Percentiles rank a stretch among this genome's conserved stretches.
phyloP scores from a whole-genome alignment of 2,888 invertebrate genomes.

The Latrodectus elegans region DNA sequence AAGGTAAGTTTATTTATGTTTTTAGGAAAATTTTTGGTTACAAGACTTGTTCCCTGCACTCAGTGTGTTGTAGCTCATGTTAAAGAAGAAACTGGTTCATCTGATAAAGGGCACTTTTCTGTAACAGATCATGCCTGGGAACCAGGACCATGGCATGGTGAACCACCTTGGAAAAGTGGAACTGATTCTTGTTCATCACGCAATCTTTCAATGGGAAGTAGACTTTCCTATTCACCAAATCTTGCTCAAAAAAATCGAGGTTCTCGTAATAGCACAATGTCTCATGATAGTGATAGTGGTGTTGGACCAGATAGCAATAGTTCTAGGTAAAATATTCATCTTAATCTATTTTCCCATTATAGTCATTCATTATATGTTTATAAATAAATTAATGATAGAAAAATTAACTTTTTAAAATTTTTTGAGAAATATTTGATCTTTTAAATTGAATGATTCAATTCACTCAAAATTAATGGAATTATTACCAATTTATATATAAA shows the following conservation, averaged over 20 bases:
- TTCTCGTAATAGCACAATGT: conserved; percentile 75
- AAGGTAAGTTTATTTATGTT: not conserved
- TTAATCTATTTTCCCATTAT: not conserved
- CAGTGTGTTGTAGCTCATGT: conserved; percentile 81
- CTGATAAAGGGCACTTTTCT: conserved; percentile 66
- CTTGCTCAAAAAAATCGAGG: conserved; percentile 71
- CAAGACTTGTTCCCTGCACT: conserved; percentile 93
- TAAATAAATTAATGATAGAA: not conserved
- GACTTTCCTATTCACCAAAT: conserved; percentile 57
- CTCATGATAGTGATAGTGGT: conserved; percentile 88
- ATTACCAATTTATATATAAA: no score
- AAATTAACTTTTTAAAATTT: no score
- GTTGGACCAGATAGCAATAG: conserved; percentile 87
- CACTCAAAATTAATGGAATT: no score
- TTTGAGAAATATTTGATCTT: no score
- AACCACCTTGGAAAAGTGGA: conserved; percentile 44
- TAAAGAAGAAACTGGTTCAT: conserved; percentile 75
- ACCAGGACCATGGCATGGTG: conserved; percentile 70
- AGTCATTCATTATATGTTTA: not conserved
- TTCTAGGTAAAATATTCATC: conserved; percentile 78
- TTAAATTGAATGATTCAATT: no score
- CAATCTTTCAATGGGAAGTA: conserved; percentile 33
- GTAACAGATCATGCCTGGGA: conserved; percentile 67
- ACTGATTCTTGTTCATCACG: conserved; percentile 63
- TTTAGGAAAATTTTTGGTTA: conserved; percentile 86